These are phyloP conservation scores for Tetrax tetrax DNA, from an alignment of 2,113 vertebrate species.

Conservation along the genomic window DNA sequence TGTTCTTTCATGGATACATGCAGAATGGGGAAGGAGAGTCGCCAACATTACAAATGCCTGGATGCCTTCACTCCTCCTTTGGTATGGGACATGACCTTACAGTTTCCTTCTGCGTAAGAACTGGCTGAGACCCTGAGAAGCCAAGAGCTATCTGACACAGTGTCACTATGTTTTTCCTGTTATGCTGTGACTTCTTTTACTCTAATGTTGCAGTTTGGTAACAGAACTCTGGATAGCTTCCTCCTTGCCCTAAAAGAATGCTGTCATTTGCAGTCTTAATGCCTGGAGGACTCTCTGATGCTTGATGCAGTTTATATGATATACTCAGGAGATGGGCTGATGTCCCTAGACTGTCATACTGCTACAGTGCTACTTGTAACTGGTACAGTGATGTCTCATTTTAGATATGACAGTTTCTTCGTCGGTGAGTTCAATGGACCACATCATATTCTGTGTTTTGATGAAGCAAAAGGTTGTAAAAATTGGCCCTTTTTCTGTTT, in stretches of 20 bases:
- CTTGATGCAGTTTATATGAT: background rate
- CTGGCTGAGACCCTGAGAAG: background rate
- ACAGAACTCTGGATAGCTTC: background rate
- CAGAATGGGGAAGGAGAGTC: background rate
- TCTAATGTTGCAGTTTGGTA: background rate
- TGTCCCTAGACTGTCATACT: background rate
- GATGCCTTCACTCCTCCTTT: background rate
- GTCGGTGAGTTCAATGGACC: background rate
- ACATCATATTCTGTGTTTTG: background rate
- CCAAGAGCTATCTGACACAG: background rate
- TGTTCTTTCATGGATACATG: rapidly evolving
- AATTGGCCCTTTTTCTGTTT: background rate
- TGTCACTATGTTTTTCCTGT: background rate
- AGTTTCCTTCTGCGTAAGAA: background rate
- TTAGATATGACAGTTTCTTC: background rate
- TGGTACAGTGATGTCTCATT: background rate
- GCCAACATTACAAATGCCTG: background rate
- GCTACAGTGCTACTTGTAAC: background rate
- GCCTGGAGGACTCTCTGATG: background rate
- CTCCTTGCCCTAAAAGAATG: background rate
- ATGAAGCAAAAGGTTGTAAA: background rate
- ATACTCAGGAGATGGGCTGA: background rate
- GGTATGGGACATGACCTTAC: background rate
- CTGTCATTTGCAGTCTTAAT: background rate
- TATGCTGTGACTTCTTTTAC: background rate